Conservation (phyloP, 2,888 invertebrate species). For the Drosophila robusta region DNA sequence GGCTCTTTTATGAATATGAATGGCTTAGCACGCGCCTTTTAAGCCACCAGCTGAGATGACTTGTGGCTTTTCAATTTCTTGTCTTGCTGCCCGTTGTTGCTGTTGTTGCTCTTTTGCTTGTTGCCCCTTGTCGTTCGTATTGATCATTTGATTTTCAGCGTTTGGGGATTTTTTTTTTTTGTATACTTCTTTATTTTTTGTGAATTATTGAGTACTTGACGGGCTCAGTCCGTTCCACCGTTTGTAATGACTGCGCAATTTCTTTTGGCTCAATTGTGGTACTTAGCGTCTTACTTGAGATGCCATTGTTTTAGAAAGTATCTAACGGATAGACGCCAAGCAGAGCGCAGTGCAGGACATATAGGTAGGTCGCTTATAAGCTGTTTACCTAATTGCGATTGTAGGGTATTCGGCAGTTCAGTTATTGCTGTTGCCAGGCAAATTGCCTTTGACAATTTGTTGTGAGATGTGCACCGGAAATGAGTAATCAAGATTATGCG, state of each 20-base stretch:
- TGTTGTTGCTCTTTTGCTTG: slow-evolving; percentile 56
- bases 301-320: slow-evolving; percentile 74
- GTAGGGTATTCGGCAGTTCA: slow-evolving; percentile 53
- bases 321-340: slow-evolving; percentile 46
- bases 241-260: slow-evolving; percentile 72
- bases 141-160: slow-evolving; percentile 74
- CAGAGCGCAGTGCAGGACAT: too few species aligned
- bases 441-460: slow-evolving; percentile 70
- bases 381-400: background rate
- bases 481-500: slow-evolving; percentile 79
- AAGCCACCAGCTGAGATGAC: slow-evolving; percentile 82
- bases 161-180: slow-evolving; percentile 32
- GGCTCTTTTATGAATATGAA: slow-evolving; percentile 78
- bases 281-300: slow-evolving; percentile 66
- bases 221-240: slow-evolving; percentile 44
- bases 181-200: slow-evolving; percentile 42
- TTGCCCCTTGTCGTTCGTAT: slow-evolving; percentile 61
- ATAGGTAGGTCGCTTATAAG: background rate
- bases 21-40: slow-evolving; percentile 81
- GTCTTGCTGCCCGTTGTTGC: slow-evolving; percentile 46
- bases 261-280: slow-evolving; percentile 62
- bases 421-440: slow-evolving; percentile 39
- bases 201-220: slow-evolving; percentile 77
- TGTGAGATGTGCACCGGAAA: slow-evolving; percentile 73
- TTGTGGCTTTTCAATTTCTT: slow-evolving; percentile 79